phyloP scores from a whole-genome alignment of 2,113 vertebrate genomes.

The Phyllopteryx taeniolatus region DNA sequence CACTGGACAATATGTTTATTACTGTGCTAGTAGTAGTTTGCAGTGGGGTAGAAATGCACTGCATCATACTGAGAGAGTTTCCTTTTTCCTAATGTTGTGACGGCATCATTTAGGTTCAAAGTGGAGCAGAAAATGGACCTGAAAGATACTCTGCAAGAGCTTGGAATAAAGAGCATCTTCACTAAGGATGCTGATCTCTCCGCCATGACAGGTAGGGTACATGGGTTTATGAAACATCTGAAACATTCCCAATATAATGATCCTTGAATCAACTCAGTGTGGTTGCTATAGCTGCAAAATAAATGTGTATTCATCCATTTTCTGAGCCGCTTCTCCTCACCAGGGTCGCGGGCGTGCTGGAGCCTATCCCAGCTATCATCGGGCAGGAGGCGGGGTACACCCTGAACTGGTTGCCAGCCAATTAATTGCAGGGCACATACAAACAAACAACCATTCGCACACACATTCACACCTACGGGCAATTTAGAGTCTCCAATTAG shows the following conservation, averaged over 20 bases:
- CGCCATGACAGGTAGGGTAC: constrained; percentile 83
- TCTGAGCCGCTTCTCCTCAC: too few species aligned
- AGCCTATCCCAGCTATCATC: too few species aligned
- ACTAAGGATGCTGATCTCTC: constrained; percentile 87
- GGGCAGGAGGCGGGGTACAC: too few species aligned
- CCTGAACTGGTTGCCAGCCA: too few species aligned
- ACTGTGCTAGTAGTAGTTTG: neutral
- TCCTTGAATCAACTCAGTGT: neutral
- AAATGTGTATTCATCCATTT: constrained; percentile 4
- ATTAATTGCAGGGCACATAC: too few species aligned
- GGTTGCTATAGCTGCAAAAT: neutral
- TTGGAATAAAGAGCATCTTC: constrained; percentile 90
- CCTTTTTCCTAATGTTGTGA: neutral
- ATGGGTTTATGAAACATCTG: neutral
- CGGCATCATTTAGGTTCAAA: constrained; percentile 79
- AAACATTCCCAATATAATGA: neutral
- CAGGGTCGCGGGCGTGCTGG: too few species aligned
- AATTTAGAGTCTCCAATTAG: too few species aligned
- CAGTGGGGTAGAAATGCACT: neutral
- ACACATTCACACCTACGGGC: too few species aligned
- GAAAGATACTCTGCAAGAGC: constrained; percentile 81
- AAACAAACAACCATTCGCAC: too few species aligned
- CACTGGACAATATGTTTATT: neutral
- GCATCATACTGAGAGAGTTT: neutral
- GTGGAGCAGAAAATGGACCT: constrained; percentile 93